Evolutionary conservation across 1,140 invertebrate genomes (phyloP), one percentile per base, ranked within the genome.

Genomic region (Pemphigus obesinymphae): DNA sequence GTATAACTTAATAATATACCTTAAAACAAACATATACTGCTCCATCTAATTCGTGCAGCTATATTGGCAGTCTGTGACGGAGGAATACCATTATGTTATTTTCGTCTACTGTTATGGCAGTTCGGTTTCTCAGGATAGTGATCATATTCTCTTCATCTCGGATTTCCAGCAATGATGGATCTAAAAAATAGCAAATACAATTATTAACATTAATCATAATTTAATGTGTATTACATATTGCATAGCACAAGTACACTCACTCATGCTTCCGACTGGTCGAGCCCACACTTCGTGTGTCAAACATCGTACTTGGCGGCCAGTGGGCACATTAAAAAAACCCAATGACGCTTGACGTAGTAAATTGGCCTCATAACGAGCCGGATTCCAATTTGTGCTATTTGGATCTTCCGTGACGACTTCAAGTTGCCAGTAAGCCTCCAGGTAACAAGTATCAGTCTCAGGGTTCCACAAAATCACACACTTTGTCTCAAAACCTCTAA

Each of bases 381-480:
- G 84, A 58, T 82, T 83, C 82, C 83, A 81, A 66, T 48, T 70
- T 5, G 43, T 40, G 23, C 17, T 10, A 26, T 68, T 78, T 3
- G 55, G 45, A 68, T 80, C 82, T 26, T 82, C 75, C 10, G 72
- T 58, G 6, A 61, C 17, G 11, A 63, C 23, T 80, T 80, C 76
- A 11, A 85, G 50, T n/a, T 81, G 82, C n/a, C 82, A 83, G 58
- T 84, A 85, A n/a, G 83, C 84, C 58, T 85, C 85, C 6, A 85
- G 73, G 72, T 83, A 83, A 53, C 84, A 84, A 55, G 76, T 82
- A 34, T 82, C 82, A 45, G 81, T 70, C 15, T 78, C 43, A n/a
- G 84, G 73, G 55, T 84, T 85, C 85, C 85, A 85, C 23, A 85
- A 58, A 78, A 85, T 84, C 15, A 85, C 34, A 82, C 85, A 85